Conservation (phyloP, 2,797 vertebrate genomes). For the Myoxocephalus aenaeus region DNA sequence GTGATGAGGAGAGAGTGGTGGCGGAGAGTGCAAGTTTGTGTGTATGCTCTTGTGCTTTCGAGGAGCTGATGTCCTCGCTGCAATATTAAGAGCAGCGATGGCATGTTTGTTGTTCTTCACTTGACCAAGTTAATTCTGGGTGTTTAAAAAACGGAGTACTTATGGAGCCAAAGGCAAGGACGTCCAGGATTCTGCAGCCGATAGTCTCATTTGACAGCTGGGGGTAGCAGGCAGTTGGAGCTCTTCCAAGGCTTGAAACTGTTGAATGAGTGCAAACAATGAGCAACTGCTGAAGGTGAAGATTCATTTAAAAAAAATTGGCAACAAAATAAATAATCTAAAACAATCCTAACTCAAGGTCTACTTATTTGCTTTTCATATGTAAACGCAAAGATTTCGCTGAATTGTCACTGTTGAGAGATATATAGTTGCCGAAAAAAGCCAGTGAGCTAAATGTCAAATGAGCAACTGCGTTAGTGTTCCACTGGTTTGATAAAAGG, state of each 20-base stretch:
- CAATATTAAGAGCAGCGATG: slow-evolving; percentile 24
- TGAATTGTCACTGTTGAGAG: not conserved
- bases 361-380: not conserved
- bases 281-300: not conserved
- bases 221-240: not conserved
- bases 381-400: not conserved
- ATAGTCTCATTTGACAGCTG: not conserved
- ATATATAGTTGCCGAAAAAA: not conserved
- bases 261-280: slow-evolving; percentile 15
- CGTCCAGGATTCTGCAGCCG: not conserved
- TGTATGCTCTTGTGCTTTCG: slow-evolving; percentile 37
- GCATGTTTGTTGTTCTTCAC: slow-evolving; percentile 43
- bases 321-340: not conserved
- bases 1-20: slow-evolving; percentile 40
- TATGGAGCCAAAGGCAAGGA: slow-evolving; percentile 4
- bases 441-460: not conserved
- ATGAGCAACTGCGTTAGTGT: not conserved
- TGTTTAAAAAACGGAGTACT: slow-evolving; percentile 24
- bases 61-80: slow-evolving; percentile 35
- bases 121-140: slow-evolving; percentile 17
- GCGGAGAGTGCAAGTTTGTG: slow-evolving; percentile 26
- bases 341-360: slow-evolving; percentile 2
- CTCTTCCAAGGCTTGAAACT: not conserved
- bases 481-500: slow-evolving; percentile 9
- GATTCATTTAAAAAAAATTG: not conserved